These are phyloP conservation scores for Poicephalus gulielmi DNA, from an alignment of 2,113 vertebrate genomes.

Conservation along the genomic window DNA sequence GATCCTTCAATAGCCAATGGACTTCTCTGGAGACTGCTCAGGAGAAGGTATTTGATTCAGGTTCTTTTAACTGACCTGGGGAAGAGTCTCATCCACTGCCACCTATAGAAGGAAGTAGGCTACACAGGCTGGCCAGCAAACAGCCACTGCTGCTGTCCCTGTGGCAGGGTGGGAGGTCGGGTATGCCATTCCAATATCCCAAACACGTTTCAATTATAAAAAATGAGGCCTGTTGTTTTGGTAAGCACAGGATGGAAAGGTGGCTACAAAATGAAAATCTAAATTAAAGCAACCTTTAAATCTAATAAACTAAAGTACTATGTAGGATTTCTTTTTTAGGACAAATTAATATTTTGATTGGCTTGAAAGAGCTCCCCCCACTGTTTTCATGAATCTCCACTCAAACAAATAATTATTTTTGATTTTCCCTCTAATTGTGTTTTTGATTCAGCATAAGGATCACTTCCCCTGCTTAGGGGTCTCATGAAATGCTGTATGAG, in stretches of 20 bases:
- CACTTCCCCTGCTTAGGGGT: not conserved
- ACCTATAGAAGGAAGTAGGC: not conserved
- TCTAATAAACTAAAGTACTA: not conserved
- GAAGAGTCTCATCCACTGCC: not conserved
- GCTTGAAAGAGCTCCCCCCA: not conserved
- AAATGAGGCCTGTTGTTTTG: not conserved
- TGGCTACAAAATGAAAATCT: not conserved
- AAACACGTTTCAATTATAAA: not conserved
- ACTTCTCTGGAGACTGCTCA: not conserved
- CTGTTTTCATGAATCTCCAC: not conserved
- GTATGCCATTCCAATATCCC: not conserved
- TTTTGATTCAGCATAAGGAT: not conserved
- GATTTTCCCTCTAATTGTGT: not conserved
- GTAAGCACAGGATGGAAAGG: not conserved
- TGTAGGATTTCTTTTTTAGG: not conserved
- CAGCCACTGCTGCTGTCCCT: not conserved
- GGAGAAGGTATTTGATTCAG: not conserved
- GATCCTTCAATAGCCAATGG: rapidly evolving
- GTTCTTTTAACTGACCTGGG: not conserved
- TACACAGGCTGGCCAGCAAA: not conserved
- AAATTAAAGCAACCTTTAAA: not conserved
- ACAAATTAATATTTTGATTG: not conserved
- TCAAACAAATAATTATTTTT: not conserved
- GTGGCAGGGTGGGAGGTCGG: not conserved
- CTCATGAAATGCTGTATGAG: not conserved